Conservation (phyloP, 2,797 vertebrate genomes). For the Spea hammondii region DNA sequence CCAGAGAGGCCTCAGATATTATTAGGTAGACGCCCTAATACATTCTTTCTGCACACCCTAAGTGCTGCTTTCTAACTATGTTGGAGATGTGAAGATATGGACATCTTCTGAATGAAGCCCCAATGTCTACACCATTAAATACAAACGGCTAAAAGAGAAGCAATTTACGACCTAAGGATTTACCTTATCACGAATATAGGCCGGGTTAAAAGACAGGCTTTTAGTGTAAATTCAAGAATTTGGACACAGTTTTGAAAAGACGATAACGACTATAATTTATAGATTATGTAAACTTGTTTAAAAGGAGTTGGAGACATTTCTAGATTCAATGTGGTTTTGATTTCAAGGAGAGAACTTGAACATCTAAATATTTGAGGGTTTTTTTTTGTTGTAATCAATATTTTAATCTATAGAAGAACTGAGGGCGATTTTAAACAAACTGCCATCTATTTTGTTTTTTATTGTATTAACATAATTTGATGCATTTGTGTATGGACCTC, state of each 20-base stretch:
- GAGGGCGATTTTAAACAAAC: no score
- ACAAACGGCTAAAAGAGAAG: slow-evolving; percentile 30
- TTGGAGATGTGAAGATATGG: slow-evolving; percentile 32
- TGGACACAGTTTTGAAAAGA: slow-evolving; percentile 35
- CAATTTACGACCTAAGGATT: slow-evolving; percentile 47
- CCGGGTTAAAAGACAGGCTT: slow-evolving; percentile 50
- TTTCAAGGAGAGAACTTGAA: slow-evolving; percentile 4
- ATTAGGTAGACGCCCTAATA: not conserved
- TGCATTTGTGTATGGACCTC: no score
- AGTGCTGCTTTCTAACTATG: slow-evolving; percentile 21
- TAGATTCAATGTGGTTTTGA: slow-evolving; percentile 47
- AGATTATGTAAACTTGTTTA: slow-evolving; percentile 44
- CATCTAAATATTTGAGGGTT: not conserved
- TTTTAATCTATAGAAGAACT: no score
- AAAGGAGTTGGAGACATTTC: slow-evolving; percentile 37
- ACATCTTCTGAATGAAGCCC: slow-evolving; percentile 40
- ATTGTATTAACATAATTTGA: no score
- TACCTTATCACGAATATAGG: slow-evolving; percentile 49
- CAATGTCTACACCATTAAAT: slow-evolving; percentile 46
- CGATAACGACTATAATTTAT: slow-evolving; percentile 47
- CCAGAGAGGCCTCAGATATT: no score
- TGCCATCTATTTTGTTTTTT: no score
- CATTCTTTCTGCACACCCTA: slow-evolving; percentile 12
- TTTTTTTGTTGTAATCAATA: no score
- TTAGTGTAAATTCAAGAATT: slow-evolving; percentile 52